phyloP scores from a whole-genome alignment of 2,113 vertebrate species.

The Danionella cerebrum region DNA sequence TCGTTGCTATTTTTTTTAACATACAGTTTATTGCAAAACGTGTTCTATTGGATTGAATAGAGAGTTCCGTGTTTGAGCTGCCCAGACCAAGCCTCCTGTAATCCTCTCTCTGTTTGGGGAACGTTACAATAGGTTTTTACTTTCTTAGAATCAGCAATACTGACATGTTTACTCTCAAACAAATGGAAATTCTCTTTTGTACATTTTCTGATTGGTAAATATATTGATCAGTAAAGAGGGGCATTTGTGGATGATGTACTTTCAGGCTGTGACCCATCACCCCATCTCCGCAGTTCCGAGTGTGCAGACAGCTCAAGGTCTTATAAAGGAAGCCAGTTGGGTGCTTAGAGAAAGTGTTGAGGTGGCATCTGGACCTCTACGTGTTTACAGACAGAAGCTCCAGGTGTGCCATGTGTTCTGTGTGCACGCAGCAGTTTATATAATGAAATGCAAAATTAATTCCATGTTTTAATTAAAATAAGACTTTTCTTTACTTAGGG shows the following conservation, averaged over 20 bases:
- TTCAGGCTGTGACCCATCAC: constrained; percentile 39
- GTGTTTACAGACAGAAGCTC: constrained; percentile 44
- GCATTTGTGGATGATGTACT: neutral
- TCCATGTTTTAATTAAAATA: neutral
- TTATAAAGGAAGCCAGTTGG: constrained; percentile 39
- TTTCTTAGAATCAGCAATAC: neutral
- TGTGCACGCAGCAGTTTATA: no score
- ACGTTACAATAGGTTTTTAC: neutral
- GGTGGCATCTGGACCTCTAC: constrained; percentile 40
- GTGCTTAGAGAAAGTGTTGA: constrained; percentile 40
- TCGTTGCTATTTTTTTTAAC: no score
- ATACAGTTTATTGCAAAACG: neutral
- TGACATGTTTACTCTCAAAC: neutral
- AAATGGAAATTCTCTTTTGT: neutral
- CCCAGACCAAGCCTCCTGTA: neutral
- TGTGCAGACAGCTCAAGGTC: constrained; percentile 31
- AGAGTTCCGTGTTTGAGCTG: neutral
- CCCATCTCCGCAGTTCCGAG: neutral
- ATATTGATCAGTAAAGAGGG: no score
- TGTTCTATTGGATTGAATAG: neutral
- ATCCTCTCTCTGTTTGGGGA: neutral
- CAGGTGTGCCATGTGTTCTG: constrained; percentile 47
- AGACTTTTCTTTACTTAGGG: constrained; percentile 39
- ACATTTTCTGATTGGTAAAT: neutral
- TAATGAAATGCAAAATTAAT: neutral